Conservation (phyloP, 2,888 invertebrate genomes). For the Ochlodes sylvanus region DNA sequence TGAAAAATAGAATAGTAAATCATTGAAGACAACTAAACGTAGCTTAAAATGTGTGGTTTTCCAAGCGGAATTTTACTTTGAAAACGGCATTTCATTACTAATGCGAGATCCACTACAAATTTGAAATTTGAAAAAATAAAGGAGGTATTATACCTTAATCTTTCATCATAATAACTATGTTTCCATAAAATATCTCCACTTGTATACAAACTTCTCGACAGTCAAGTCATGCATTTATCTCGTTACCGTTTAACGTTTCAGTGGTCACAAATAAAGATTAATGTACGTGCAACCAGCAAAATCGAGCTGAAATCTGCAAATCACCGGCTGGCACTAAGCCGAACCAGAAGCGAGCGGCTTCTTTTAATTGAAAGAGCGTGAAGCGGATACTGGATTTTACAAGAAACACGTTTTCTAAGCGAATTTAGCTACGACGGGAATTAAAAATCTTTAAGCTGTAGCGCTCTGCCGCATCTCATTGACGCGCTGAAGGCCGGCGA, state of each 20-base stretch:
- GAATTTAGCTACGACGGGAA: not conserved
- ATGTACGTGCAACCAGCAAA: conserved; percentile 3
- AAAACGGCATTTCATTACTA: too few species aligned
- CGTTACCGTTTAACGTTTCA: not conserved
- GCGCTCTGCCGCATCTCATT: not conserved
- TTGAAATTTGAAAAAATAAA: too few species aligned
- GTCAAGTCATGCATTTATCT: not conserved
- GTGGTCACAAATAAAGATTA: conserved; percentile 18
- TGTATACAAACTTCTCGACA: not conserved
- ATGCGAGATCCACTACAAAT: too few species aligned
- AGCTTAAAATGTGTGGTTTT: too few species aligned
- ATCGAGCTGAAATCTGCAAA: conserved; percentile 22
- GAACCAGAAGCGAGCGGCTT: not conserved
- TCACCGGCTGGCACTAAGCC: conserved; percentile 11
- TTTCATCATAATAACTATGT: too few species aligned
- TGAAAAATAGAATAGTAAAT: too few species aligned
- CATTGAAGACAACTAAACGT: too few species aligned
- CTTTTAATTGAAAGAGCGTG: conserved; percentile 19
- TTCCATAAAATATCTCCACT: too few species aligned
- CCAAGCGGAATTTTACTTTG: too few species aligned
- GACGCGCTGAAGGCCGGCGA: not conserved
- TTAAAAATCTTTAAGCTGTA: not conserved
- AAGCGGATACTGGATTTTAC: conserved; percentile 3
- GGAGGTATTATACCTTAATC: too few species aligned
- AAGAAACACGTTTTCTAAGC: not conserved